Evolutionary conservation across 2,888 invertebrate genomes (phyloP).

Genomic region (Drosophila birchii): DNA sequence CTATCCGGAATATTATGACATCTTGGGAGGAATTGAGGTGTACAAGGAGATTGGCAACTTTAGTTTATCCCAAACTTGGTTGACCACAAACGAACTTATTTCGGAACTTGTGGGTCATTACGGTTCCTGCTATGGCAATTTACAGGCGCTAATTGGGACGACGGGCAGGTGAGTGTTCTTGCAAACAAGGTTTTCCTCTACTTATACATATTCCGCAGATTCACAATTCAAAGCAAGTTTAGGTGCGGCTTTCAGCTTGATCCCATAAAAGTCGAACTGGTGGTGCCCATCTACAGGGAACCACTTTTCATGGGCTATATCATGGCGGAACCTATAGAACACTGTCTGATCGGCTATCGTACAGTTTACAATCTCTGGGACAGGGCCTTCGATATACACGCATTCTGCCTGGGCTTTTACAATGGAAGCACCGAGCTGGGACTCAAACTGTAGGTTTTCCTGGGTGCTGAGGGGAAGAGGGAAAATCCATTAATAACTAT

Average conservation of each 20-base stretch:
- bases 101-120: constrained; percentile 2
- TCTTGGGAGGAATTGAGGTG: constrained; percentile 52
- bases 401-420: constrained; percentile 41
- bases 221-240: constrained; percentile 5
- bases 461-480: neutral
- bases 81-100: constrained; percentile 2
- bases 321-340: constrained; percentile 19
- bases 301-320: constrained; percentile 51
- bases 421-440: constrained; percentile 45
- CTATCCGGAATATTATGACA: neutral
- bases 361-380: constrained; percentile 41
- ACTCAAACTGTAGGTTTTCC: constrained; percentile 55
- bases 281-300: constrained; percentile 44
- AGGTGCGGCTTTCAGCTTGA: constrained; percentile 43
- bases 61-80: constrained; percentile 42
- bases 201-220: neutral
- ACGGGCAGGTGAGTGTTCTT: constrained; percentile 20
- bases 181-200: neutral
- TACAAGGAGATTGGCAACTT: constrained; percentile 26
- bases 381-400: constrained; percentile 51
- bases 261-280: constrained; percentile 47
- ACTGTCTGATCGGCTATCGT: constrained; percentile 52
- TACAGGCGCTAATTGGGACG: neutral
- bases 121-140: neutral
- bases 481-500: neutral